Conservation (phyloP, 2,888 invertebrate species). For the Oscheius sp. region DNA sequence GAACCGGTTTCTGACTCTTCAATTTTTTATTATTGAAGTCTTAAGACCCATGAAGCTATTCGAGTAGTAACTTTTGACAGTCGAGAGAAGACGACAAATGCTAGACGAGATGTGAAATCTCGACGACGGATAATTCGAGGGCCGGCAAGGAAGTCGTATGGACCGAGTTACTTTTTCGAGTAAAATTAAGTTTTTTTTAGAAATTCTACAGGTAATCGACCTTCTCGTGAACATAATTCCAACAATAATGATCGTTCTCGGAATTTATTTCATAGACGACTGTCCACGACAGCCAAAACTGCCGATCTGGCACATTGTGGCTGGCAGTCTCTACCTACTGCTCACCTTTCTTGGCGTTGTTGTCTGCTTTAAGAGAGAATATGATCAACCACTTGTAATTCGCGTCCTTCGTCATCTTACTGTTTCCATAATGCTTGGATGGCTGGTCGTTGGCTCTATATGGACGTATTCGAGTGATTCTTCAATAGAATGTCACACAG, state of each 20-base stretch:
- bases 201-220: not conserved
- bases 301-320: constrained; percentile 12
- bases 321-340: constrained; percentile 7
- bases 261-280: not conserved
- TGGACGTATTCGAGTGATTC: not conserved
- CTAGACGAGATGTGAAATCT: not conserved
- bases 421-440: not conserved
- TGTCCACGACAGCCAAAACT: not conserved
- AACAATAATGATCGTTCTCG: not conserved
- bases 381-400: not conserved
- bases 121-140: not conserved
- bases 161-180: not conserved
- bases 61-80: no score
- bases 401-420: not conserved
- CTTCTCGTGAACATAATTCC: constrained; percentile 16
- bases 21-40: no score
- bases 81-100: no score
- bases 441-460: constrained; percentile 7
- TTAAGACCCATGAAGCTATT: no score
- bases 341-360: not conserved
- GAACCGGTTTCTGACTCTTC: no score
- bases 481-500: constrained; percentile 1
- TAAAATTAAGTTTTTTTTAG: not conserved
- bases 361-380: not conserved
- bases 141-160: not conserved